Evolutionary conservation across 2,113 vertebrate genomes (phyloP).

Genomic region (Lepus americanus): DNA sequence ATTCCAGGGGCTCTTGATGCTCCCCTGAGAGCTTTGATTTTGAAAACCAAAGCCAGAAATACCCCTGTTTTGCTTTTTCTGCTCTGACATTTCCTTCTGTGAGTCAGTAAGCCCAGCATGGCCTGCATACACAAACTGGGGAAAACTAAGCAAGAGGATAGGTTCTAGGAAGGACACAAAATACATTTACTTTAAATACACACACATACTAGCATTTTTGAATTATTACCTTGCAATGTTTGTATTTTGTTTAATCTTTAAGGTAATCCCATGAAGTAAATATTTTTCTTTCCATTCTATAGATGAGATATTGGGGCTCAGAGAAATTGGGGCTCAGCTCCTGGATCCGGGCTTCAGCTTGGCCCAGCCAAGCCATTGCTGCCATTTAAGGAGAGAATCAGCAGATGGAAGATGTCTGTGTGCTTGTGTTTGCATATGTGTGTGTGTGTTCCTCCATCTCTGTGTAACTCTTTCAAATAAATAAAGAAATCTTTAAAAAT

Average conservation of each 20-base stretch:
- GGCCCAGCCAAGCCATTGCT: too few species aligned
- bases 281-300: slow-evolving; percentile 44
- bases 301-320: slow-evolving; percentile 3
- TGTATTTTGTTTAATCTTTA: slow-evolving; percentile 50
- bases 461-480: too few species aligned
- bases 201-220: not conserved
- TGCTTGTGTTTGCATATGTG: too few species aligned
- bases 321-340: not conserved
- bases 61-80: slow-evolving; percentile 41
- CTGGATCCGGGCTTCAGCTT: too few species aligned
- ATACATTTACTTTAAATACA: not conserved
- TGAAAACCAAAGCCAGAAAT: slow-evolving; percentile 58
- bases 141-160: not conserved
- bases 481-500: too few species aligned
- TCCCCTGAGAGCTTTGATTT: slow-evolving; percentile 17
- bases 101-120: slow-evolving; percentile 31
- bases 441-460: too few species aligned
- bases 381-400: too few species aligned
- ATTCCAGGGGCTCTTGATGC: not conserved
- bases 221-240: slow-evolving; percentile 21
- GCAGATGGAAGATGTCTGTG: too few species aligned
- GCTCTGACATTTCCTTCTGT: slow-evolving; percentile 16
- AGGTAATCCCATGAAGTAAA: not conserved
- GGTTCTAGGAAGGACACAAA: not conserved
- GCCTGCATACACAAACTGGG: not conserved